A percentile compares a stretch with the other conserved stretches of the same genome.
These are phyloP conservation scores for Tyria jacobaeae DNA, from an alignment of 2,888 invertebrate species.

Conservation along the genomic window DNA sequence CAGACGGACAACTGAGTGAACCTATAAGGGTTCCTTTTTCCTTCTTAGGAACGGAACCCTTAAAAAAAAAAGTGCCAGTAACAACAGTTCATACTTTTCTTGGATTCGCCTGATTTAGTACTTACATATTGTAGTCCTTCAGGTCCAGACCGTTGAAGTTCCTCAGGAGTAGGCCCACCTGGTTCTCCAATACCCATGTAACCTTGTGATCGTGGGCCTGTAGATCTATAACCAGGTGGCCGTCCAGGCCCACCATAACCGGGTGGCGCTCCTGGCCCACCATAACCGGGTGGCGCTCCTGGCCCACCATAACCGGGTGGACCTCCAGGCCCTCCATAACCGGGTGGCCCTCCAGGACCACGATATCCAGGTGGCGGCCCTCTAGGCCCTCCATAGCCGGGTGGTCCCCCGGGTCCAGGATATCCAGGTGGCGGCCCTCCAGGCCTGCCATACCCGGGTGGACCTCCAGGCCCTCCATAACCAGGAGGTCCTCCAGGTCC, in stretches of 20 bases:
- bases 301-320: not conserved
- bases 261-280: not conserved
- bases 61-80: too few species aligned
- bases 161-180: not conserved
- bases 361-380: not conserved
- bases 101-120: not conserved
- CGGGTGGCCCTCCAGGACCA: not conserved
- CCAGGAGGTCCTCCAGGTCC: not conserved
- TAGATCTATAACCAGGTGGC: not conserved
- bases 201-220: conserved; percentile 1
- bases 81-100: too few species aligned
- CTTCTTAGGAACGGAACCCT: too few species aligned
- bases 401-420: not conserved
- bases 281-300: not conserved
- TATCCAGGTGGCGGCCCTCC: not conserved
- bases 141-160: not conserved
- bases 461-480: not conserved
- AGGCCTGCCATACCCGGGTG: not conserved
- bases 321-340: not conserved
- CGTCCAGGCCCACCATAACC: not conserved
- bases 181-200: conserved; percentile 4
- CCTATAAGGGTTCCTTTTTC: too few species aligned
- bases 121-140: conserved; percentile 1
- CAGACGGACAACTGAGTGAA: too few species aligned
- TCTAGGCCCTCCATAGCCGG: not conserved